Evolutionary conservation across 1,140 invertebrate species (phyloP).

Genomic region (Physella acuta): DNA sequence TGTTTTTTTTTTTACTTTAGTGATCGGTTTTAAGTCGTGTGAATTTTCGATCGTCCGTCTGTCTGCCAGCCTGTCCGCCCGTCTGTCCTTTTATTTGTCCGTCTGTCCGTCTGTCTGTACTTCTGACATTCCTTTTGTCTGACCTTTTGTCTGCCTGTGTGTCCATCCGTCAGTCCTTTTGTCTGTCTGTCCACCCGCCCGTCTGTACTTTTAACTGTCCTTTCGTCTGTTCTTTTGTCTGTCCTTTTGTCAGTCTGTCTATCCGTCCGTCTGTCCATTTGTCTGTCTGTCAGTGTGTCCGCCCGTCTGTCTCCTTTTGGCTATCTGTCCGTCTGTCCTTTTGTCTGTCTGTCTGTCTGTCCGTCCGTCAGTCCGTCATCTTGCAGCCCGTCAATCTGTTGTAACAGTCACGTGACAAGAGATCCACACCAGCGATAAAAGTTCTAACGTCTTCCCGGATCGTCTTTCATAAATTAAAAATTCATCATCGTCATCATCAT

Average conservation of each 20-base stretch:
- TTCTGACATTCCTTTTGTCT: constrained; percentile 4
- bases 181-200: constrained; percentile 1
- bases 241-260: neutral
- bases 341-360: neutral
- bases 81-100: neutral
- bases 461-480: no score
- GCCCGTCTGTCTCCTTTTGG: neutral
- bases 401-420: no score
- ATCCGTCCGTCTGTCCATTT: constrained; percentile 3
- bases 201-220: constrained; percentile 2
- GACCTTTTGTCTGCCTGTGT: neutral
- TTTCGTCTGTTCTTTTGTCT: constrained; percentile 1
- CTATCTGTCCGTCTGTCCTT: neutral
- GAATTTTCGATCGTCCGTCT: neutral
- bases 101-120: constrained; percentile 5
- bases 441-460: no score
- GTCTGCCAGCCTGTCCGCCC: neutral
- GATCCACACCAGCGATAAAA: no score
- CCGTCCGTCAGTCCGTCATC: neutral
- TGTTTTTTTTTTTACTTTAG: neutral
- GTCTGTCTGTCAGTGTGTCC: neutral
- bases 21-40: neutral
- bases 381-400: no score
- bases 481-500: no score
- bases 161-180: neutral